Conservation (phyloP, 2,888 invertebrate genomes). For the Limnephilus marmoratus region DNA sequence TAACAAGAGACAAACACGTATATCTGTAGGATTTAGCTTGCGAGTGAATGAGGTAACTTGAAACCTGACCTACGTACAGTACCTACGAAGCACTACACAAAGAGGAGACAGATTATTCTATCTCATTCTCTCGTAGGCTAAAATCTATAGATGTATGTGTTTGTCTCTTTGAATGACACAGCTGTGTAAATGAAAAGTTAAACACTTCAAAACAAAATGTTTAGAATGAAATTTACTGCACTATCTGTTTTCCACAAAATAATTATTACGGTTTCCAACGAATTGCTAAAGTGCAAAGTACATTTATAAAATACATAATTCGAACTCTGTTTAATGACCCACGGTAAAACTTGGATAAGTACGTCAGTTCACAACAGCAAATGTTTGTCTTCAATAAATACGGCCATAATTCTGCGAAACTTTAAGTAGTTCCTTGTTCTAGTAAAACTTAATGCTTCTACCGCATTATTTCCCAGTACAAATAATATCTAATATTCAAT, state of each 20-base stretch:
- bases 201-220: too few relatives aligned
- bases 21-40: too few relatives aligned
- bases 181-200: too few relatives aligned
- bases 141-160: too few relatives aligned
- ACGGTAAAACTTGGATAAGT: neutral
- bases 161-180: too few relatives aligned
- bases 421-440: neutral
- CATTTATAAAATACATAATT: neutral
- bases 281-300: neutral
- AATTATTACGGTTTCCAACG: neutral
- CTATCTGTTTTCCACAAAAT: neutral
- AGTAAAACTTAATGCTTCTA: neutral
- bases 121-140: too few relatives aligned
- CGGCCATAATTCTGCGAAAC: neutral
- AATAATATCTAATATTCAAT: neutral
- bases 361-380: neutral
- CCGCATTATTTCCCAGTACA: neutral
- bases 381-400: neutral
- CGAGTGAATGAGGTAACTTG: too few relatives aligned
- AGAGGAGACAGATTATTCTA: too few relatives aligned
- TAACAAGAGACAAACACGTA: too few relatives aligned
- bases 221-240: too few relatives aligned
- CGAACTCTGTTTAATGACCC: neutral
- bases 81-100: too few relatives aligned
- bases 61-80: too few relatives aligned